Base-by-base conservation (phyloP, 2,113 vertebrate genomes). In the Bungarus multicinctus region DNA sequence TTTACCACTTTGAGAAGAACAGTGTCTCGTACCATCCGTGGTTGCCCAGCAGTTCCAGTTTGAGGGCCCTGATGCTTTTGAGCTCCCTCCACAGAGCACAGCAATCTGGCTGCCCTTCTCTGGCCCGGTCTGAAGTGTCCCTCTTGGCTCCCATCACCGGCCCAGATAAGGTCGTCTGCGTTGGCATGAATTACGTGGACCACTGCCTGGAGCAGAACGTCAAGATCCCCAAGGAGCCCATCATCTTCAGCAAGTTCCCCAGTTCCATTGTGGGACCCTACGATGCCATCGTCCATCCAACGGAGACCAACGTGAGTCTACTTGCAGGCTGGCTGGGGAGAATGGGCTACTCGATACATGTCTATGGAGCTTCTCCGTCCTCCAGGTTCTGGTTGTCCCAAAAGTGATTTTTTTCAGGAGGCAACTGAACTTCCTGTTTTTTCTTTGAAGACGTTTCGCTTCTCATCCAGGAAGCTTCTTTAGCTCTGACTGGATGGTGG, bases 181-280 rank as follows among this genome's bases (percentile, higher is more conserved):
- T 99, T 93, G 99, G 99, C 25, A 97, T 99, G 98, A 99, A 99
- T 97, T 99, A 99, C 85, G 97, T 89, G 0, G 99, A 99, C 96
- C 99, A 99, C 97, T 99, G 99, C 95, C 95, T 95, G 95, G 99
- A 99, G 97, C 99, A 99, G 97, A 98, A 97, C 0, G 97, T 96
- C 11, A 97, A 96, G 0, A 97, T 99, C 91, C 99, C 99, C 16
- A 96, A 92, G 89, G 98, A 99, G 30, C 99, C 99, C 1, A 97
- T 99, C 96, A 99, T 99, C 97, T 99, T 99, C 97, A 99, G 97
- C 98, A 99, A 99, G 97, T 99, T 99, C 91, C 95, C 98, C 97
- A 99, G 98, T 12, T 95, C 98, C 96, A 98, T 99, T 90, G 96
- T 97, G 0, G 99, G 99, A 0, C 99, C 99, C 4, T 98, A 97